These are phyloP conservation scores for Equus przewalskii DNA, from an alignment of 2,113 vertebrate species.

Conservation along the genomic window DNA sequence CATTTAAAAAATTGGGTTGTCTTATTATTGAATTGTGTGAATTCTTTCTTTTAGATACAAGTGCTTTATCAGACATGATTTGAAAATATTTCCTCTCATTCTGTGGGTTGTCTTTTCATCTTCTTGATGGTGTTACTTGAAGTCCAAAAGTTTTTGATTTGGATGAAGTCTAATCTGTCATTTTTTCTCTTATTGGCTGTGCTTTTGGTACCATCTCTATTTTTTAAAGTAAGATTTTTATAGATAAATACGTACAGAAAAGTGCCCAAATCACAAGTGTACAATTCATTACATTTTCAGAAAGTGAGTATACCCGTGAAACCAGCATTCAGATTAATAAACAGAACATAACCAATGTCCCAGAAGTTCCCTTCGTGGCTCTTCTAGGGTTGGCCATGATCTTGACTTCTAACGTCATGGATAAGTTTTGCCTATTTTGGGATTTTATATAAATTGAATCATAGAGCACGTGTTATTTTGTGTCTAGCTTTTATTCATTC, in stretches of 20 bases:
- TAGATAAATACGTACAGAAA: not conserved
- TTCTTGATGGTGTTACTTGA: not conserved
- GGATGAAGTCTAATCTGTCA: not conserved
- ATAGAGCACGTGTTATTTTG: not conserved
- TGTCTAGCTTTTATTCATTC: not conserved
- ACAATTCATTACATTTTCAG: not conserved
- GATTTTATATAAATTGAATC: not conserved
- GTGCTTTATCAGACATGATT: not conserved
- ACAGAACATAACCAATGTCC: not conserved
- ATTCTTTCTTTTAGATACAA: not conserved
- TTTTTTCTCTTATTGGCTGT: not conserved
- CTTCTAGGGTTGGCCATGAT: not conserved
- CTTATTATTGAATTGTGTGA: not conserved
- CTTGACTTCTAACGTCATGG: not conserved
- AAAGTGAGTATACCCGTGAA: not conserved
- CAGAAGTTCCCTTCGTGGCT: not conserved
- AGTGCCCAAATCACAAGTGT: not conserved
- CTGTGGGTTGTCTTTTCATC: not conserved
- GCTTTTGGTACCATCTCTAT: not conserved
- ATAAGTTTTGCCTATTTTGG: not conserved
- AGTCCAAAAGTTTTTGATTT: not conserved
- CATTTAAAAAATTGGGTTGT: not conserved
- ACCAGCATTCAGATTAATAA: not conserved
- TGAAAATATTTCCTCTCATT: conserved; percentile 21
- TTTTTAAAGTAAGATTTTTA: not conserved